A percentile compares a stretch with the other conserved stretches of the same genome.
phyloP scores from a whole-genome alignment of 1,140 invertebrate genomes.

The Helicoverpa zea region DNA sequence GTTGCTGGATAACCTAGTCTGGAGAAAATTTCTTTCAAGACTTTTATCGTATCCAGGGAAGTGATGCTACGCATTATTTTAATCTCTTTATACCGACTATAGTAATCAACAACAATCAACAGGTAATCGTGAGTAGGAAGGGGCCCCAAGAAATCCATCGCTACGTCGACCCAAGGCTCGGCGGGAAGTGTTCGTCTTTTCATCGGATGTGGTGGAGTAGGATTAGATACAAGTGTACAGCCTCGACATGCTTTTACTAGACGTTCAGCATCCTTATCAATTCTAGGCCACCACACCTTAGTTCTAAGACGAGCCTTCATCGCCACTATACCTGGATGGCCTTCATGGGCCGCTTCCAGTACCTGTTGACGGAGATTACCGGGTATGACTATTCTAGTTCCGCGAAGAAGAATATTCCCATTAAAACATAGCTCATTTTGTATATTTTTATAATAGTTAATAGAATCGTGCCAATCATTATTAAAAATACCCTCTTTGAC shows the following conservation, averaged over 20 bases:
- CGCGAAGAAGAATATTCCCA: not conserved
- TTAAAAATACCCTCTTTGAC: conserved; percentile 30
- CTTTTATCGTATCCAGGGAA: too few relatives aligned
- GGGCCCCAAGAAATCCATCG: not conserved
- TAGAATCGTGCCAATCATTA: conserved; percentile 32
- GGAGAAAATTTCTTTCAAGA: too few relatives aligned
- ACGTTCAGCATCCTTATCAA: not conserved
- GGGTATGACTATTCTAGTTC: not conserved
- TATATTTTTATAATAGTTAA: conserved; percentile 43
- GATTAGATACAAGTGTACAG: not conserved
- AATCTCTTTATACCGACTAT: too few relatives aligned
- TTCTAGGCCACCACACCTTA: not conserved
- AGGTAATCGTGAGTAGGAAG: too few relatives aligned
- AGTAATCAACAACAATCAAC: too few relatives aligned
- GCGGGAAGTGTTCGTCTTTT: not conserved
- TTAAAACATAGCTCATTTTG: conserved; percentile 34
- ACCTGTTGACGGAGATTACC: not conserved
- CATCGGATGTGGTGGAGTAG: not conserved
- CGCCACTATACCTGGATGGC: not conserved
- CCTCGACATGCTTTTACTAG: not conserved
- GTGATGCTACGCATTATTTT: too few relatives aligned
- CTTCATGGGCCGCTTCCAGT: not conserved
- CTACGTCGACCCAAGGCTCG: not conserved
- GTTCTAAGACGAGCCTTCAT: not conserved
- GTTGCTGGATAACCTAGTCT: too few relatives aligned